Base-by-base conservation (phyloP, 1,140 invertebrate species). In the Stegodyphus dumicola region DNA sequence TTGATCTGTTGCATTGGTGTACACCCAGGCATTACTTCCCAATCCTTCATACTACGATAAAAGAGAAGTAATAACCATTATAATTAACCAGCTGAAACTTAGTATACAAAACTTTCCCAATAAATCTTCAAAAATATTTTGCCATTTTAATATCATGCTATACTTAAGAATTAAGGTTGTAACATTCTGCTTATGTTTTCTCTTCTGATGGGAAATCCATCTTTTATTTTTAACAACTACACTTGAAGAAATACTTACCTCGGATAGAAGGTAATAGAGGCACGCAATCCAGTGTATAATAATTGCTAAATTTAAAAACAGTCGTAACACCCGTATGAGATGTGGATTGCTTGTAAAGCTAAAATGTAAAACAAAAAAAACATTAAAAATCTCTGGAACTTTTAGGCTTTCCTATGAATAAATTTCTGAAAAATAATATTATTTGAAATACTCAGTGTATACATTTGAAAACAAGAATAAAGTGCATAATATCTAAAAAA, bases 221-320 rank as follows among this genome's bases (percentile, higher is more conserved):
- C 33, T 60, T 60, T 60, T 60, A 60, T 60, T 60, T 60, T 60
- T 9, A 60, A 10, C 2, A 10, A 60, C 2, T 10, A 10, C 1
- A 60, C 1, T 60, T 10, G 56, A 9, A 15, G 6, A 67, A 77
- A 7, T 18, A 17, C n/a, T 78, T 77, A 87, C 87, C 54, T 87
- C 84, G 6, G 87, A 87, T 2, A 87, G 67, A 6, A 86, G 56
- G 17, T 87, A 87, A 64, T 87, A 87, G 0, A 86, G 64, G 7
- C 87, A 87, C 6, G 76, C 87, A 49, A 87, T 86, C 87, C 87
- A 87, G 33, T 87, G 87, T 9, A 87, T 87, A 48, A 87, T 85
- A n/a, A 84, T 65, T 0, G 77, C 74, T 54, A 87, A 78, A 64
- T 76, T 79, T 6, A 87, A 54, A 48, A 78, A 79, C 6, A 87